Evolutionary conservation across 1,140 invertebrate species (phyloP), one percentile per base, ranked within the genome.

Genomic region (Zeugodacus cucurbitae): DNA sequence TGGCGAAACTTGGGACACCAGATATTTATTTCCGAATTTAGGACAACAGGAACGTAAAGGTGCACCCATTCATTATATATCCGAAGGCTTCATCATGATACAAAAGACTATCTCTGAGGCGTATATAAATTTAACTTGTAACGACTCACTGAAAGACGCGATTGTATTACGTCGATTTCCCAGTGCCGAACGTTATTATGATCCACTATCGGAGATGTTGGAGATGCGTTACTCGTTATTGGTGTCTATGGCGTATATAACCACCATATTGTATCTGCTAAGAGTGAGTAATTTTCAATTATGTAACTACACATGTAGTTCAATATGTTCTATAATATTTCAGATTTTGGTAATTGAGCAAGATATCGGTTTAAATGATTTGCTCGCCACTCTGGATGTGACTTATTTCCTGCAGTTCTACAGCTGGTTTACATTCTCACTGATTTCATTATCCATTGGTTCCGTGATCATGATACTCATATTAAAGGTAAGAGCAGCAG

Each of bases 1-100:
- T 26, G 74, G 74, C 41, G 74, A 82, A 20, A 82, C 74, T 26
- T 82, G 74, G 74, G 74, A 82, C 20, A 82, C 74, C 14, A 82
- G 2, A 29, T 3, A 54, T 48, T 20, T 82, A 48, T 82, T 20
- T 29, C 6, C n/a, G n/a, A 44, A 48, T n/a, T 48, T 48, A 82
- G 41, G 37, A 29, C n/a, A 22, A 7, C 8, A 48, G 8, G 74
- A 82, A 22, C 37, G n/a, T 3, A 48, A 10, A 26, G 22, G n/a
- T 3, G 74, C n/a, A 48, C n/a, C 34, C 14, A 29, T 32, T 2
- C 14, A 14, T 1, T 82, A 82, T 82, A 82, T 82, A n/a, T 29
- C 44, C 1, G 74, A 82, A 48, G 74, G 74, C 26, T 82, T 82
- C 10, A 26, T 82, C 26, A 82, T 82, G 41, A n/a, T 82, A 29